Evolutionary conservation across 2,113 vertebrate species (phyloP).

Genomic region (Toxotes chatareus): DNA sequence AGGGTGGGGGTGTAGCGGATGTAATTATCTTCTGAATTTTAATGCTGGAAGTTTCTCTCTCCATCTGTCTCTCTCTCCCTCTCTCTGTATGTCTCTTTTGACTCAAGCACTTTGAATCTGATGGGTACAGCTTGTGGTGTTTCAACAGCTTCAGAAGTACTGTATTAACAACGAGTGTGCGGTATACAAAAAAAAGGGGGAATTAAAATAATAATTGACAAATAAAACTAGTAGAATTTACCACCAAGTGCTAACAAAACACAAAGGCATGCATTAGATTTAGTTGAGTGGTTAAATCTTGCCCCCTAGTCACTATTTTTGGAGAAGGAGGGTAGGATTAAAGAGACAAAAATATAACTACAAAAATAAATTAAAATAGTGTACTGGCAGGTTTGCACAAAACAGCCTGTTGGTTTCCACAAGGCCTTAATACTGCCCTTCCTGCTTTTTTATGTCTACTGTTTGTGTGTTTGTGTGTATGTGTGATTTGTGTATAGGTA

Average conservation of each 20-base stretch:
- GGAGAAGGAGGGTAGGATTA: constrained; percentile 45
- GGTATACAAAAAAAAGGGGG: constrained; percentile 50
- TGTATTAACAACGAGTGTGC: constrained; percentile 65
- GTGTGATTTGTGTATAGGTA: constrained; percentile 25
- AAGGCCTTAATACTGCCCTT: constrained; percentile 4
- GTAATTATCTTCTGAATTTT: constrained; percentile 90
- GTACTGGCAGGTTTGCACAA: constrained; percentile 12
- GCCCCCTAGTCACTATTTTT: constrained; percentile 37
- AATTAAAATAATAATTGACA: constrained; percentile 62
- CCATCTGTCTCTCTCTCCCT: constrained; percentile 43
- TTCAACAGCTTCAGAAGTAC: constrained; percentile 77
- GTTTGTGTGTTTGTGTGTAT: background rate
- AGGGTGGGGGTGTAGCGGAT: constrained; percentile 84
- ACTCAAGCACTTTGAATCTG: constrained; percentile 82
- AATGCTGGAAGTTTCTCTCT: constrained; percentile 84
- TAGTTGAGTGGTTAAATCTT: constrained; percentile 62
- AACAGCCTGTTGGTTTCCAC: constrained; percentile 7
- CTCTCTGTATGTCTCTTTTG: constrained; percentile 72
- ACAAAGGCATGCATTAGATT: constrained; percentile 57
- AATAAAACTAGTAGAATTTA: constrained; percentile 57
- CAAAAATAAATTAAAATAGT: constrained; percentile 33
- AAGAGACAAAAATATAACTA: constrained; percentile 40
- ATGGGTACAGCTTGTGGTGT: constrained; percentile 81
- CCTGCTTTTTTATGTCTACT: background rate
- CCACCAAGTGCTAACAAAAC: constrained; percentile 53